Evolutionary conservation across 2,888 invertebrate genomes (phyloP).

Genomic region (Caenorhabditis sulstoni): DNA sequence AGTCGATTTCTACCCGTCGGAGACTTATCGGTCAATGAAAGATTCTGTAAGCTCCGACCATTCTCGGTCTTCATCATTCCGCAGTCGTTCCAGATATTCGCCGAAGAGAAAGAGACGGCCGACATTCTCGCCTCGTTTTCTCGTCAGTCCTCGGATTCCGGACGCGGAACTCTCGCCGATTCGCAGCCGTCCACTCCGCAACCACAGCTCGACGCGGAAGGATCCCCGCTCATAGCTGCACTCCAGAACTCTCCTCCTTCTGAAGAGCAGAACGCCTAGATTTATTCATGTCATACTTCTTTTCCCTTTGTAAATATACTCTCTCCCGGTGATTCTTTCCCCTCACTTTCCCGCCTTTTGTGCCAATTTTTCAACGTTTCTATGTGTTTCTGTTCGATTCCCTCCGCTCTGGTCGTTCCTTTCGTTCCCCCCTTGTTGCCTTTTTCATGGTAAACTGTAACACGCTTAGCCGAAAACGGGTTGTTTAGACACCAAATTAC

Average conservation of each 20-base stretch:
- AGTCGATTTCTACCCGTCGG: conserved; percentile 30
- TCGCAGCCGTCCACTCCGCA: conserved; percentile 51
- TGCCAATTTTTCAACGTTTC: conserved; percentile 8
- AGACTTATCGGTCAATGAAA: conserved; percentile 30
- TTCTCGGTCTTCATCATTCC: neutral
- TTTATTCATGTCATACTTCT: conserved; percentile 1
- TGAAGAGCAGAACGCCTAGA: neutral
- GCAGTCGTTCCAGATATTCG: conserved; percentile 40
- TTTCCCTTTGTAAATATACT: conserved; percentile 29
- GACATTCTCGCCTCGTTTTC: conserved; percentile 42
- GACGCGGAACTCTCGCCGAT: conserved; percentile 44
- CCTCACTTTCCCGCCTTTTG: conserved; percentile 6
- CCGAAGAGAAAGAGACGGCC: conserved; percentile 47
- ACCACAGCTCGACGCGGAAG: conserved; percentile 32
- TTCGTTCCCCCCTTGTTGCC: conserved; percentile 6
- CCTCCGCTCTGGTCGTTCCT: too few relatives aligned
- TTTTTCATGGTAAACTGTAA: conserved; percentile 29
- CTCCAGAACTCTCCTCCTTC: neutral
- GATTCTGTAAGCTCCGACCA: conserved; percentile 19
- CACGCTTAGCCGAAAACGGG: conserved; percentile 31
- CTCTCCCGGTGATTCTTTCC: conserved; percentile 15
- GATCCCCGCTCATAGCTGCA: conserved; percentile 23
- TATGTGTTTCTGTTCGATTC: conserved; percentile 23
- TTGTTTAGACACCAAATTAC: conserved; percentile 32
- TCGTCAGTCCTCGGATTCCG: conserved; percentile 58